Evolutionary conservation across 2,888 invertebrate species (phyloP).

Genomic region (Ichneumoninae sp.): DNA sequence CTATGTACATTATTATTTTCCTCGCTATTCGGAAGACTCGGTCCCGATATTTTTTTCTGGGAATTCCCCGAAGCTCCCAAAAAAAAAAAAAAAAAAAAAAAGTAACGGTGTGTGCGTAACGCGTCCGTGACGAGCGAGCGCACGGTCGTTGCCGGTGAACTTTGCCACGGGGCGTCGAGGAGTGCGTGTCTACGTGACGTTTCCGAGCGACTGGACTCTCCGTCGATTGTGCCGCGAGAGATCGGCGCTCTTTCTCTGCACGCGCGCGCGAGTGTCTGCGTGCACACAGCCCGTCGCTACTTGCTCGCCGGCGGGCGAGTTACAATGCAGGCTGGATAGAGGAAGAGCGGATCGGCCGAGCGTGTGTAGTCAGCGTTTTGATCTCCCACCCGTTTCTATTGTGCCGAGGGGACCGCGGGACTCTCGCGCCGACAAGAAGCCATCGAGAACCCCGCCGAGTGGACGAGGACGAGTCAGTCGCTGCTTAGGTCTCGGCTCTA

Average conservation of each 20-base stretch:
- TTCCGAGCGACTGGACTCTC: not conserved
- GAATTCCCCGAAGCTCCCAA: too few species aligned
- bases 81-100: too few species aligned
- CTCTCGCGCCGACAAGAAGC: slow-evolving; percentile 75
- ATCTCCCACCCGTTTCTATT: slow-evolving; percentile 81
- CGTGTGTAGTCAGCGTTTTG: slow-evolving; percentile 78
- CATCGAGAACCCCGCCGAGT: slow-evolving; percentile 73
- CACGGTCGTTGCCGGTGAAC: slow-evolving; percentile 29
- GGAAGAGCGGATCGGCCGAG: slow-evolving; percentile 11
- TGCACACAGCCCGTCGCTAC: not conserved
- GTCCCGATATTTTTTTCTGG: too few species aligned
- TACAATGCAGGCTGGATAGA: not conserved
- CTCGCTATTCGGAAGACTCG: too few species aligned
- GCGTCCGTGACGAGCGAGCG: slow-evolving; percentile 29
- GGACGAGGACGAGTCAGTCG: slow-evolving; percentile 77
- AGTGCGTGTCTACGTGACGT: slow-evolving; percentile 17
- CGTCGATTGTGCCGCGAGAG: slow-evolving; percentile 27
- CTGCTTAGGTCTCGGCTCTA: slow-evolving; percentile 79
- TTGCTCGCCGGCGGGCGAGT: not conserved
- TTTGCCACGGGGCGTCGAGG: slow-evolving; percentile 49
- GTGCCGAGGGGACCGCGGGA: slow-evolving; percentile 74
- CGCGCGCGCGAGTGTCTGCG: not conserved
- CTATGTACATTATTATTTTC: too few species aligned
- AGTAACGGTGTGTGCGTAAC: slow-evolving; percentile 34
- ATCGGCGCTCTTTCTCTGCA: not conserved